Conservation (phyloP, 2,797 vertebrate species). For the Chelonia mydas region DNA sequence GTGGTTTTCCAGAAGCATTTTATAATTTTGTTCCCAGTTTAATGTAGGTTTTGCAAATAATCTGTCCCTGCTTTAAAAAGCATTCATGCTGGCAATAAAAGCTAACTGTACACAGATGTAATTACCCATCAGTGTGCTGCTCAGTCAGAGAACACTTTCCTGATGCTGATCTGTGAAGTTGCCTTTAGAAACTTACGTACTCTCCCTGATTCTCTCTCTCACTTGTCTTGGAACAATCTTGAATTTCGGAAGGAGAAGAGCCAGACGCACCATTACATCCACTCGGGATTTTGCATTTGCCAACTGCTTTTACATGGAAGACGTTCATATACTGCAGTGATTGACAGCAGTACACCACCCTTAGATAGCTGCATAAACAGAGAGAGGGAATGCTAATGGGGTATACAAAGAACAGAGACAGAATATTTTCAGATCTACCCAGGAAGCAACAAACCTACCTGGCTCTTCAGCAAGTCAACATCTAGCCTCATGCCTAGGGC, state of each 20-base stretch:
- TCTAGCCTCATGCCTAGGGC: background rate
- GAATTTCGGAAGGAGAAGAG: background rate
- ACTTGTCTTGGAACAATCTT: background rate
- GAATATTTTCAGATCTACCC: background rate
- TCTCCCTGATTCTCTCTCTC: background rate
- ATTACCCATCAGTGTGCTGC: slow-evolving; percentile 1
- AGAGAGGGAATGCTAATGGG: background rate
- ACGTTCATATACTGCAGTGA: fast-evolving
- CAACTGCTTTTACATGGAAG: background rate
- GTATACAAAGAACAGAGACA: background rate
- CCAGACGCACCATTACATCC: background rate
- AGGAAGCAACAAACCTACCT: background rate
- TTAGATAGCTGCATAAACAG: too few species aligned
- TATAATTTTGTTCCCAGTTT: fast-evolving
- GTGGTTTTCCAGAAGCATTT: background rate
- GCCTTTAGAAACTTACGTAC: background rate
- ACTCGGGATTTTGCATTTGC: background rate
- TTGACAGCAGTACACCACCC: background rate
- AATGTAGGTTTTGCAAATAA: background rate
- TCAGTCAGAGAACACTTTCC: slow-evolving; percentile 10
- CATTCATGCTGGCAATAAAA: background rate
- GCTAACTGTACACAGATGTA: slow-evolving; percentile 22
- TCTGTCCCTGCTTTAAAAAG: too few species aligned
- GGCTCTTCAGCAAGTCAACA: fast-evolving
- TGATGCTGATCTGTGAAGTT: background rate